Evolutionary conservation across 53 echinoderm and acorn worm species (phyloP).

Genomic region (Arbacia lixula): DNA sequence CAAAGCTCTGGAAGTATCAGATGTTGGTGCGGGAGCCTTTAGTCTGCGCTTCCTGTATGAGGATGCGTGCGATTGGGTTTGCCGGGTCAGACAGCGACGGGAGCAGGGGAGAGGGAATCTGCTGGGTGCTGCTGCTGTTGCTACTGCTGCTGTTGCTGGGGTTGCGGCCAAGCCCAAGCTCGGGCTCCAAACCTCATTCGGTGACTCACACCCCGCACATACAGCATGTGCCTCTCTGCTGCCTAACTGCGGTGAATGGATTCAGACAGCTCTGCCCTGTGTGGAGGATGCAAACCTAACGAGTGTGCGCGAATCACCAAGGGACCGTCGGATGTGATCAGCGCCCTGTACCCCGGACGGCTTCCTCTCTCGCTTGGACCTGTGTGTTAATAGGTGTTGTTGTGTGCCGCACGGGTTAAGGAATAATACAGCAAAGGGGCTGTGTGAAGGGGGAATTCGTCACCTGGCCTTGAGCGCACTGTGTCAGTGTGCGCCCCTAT

Average conservation of each 20-base stretch:
- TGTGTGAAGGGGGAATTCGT: slow-evolving; percentile 30
- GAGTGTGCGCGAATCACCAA: slow-evolving; percentile 17
- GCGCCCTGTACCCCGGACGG: not conserved
- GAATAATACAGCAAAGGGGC: slow-evolving; percentile 14
- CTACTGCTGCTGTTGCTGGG: too few relatives aligned
- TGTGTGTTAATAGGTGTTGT: not conserved
- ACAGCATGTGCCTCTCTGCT: slow-evolving; percentile 1
- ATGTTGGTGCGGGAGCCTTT: slow-evolving; percentile 22
- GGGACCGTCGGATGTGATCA: slow-evolving; percentile 37
- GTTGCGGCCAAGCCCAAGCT: too few relatives aligned
- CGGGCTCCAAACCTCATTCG: not conserved
- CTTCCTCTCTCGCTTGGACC: slow-evolving; percentile 25
- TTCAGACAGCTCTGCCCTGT: slow-evolving; percentile 4
- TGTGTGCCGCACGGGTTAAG: slow-evolving; percentile 31
- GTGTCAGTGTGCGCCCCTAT: not conserved
- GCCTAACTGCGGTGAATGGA: not conserved
- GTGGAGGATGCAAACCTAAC: slow-evolving; percentile 4
- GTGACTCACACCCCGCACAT: slow-evolving; percentile 23
- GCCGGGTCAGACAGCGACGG: too few relatives aligned
- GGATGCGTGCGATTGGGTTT: too few relatives aligned
- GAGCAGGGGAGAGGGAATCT: too few relatives aligned
- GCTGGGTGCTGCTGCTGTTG: too few relatives aligned
- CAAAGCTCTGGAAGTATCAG: slow-evolving; percentile 11
- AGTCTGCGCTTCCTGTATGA: slow-evolving; percentile 11
- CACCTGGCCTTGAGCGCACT: slow-evolving; percentile 36